Base-by-base conservation (phyloP, 2,797 vertebrate species). In the Amblyraja radiata region DNA sequence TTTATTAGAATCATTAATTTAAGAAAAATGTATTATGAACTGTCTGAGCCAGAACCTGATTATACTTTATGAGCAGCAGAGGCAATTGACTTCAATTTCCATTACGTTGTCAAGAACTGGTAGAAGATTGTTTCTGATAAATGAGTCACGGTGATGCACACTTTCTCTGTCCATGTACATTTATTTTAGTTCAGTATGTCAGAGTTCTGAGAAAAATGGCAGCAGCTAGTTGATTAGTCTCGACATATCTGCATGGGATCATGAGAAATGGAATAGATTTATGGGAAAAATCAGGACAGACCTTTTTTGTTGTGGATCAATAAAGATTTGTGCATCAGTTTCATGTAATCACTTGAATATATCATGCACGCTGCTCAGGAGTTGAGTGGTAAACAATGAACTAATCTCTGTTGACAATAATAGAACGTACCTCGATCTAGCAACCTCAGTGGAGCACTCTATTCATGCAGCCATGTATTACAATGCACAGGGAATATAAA, bases 241-340 rank as follows among this genome's bases (percentile, higher is more conserved):
- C 11, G 28, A 61, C 65, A 54, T 54, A 54, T 54, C 46, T 54
- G 46, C 46, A 68, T 68, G 65, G 10, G 65, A 68, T 68, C 16
- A 68, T 16, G 2, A 0, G 10, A 68, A 68, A 68, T 68, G 4
- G 46, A 68, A 68, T 68, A 54, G 46, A 54, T 16, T 68, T 68
- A 11, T 68, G 16, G 16, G 65, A 68, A 68, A 68, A 68, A 68
- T 68, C 65, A 68, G 65, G 65, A 68, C 65, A 68, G 65, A 11
- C 13, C 65, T 68, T n/a, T 84, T 86, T 63, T 63, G 58, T n/a
- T 63, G 13, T 86, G 58, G 58, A 63, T 86, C 28, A 28, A 86
- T 86, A 86, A 86, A 32, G 25, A 86, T 86, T 86, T 6, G 61
- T 86, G 83, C 58, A 63, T 58, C 83, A 63, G 61, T 86, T 86